Base-by-base conservation (phyloP, 2,888 invertebrate species). In the Lepidochrysops patricia region DNA sequence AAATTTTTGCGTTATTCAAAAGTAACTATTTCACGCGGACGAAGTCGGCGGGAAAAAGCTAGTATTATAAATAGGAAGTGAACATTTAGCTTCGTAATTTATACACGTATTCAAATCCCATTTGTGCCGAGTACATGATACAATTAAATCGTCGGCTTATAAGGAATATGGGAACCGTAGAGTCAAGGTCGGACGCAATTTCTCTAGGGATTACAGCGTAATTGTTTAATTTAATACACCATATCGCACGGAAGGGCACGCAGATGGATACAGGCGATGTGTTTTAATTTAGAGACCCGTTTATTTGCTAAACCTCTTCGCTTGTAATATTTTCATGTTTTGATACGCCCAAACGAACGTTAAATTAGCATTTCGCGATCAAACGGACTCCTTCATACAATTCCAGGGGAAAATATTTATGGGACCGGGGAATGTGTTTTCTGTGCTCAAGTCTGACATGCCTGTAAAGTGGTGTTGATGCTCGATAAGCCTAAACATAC, bases 381-480 rank as follows among this genome's bases (percentile, higher is more conserved):
- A 54, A 54, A 54, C 54, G 12, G 19, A 19, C 54, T 54, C 32
- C 54, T 54, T 23, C 7, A 15, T 32, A 32, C 12, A 54, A 52
- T 29, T 52, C 15, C 54, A 29, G 27, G 32, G 29, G n/a, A 54
- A 32, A 54, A 59, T 62, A 50, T 60, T 61, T 62, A 57, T 61
- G 54, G 60, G 54, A 57, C 57, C 50, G 62, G 66, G 56, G 66
- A 66, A 69, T 66, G 66, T 65, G 66, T 68, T 67, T 68, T 66
- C 64, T 61, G 62, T 49, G 62, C 63, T 67, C 65, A 65, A 62
- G 66, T 65, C 64, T 54, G 54, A 63, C 65, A 64, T 64, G 59
- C 52, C 34, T 57, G 37, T 50, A 57, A 49, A 59, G 35, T 49
- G 61, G 58, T 49, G 25, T 61, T 56, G 56, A 57, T 57, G 49